Evolutionary conservation across 2,888 invertebrate genomes (phyloP).

Genomic region (Brachypterus glaber): DNA sequence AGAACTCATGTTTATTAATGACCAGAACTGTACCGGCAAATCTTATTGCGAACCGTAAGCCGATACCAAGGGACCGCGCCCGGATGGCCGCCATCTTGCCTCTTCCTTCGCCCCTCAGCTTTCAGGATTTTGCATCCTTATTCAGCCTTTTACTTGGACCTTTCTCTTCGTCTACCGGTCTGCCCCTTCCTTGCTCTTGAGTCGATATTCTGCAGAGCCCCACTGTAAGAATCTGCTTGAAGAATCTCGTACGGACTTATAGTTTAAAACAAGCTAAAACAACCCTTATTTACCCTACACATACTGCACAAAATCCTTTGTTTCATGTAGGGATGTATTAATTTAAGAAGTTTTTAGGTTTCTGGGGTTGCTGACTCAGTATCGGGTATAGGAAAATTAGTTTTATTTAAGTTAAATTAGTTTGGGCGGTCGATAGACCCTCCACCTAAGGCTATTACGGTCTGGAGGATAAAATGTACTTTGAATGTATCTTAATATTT

Average conservation of each 20-base stretch:
- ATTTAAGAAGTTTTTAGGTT: constrained; percentile 1
- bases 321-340: neutral
- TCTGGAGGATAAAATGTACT: too few species aligned
- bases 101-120: constrained; percentile 30
- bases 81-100: constrained; percentile 38
- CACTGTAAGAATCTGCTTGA: constrained; percentile 35
- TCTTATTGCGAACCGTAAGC: constrained; percentile 42
- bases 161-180: constrained; percentile 18
- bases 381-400: neutral
- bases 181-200: constrained; percentile 36
- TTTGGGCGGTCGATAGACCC: constrained; percentile 4
- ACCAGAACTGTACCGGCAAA: constrained; percentile 40
- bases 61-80: constrained; percentile 39
- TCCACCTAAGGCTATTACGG: too few species aligned
- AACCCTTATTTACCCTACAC: neutral
- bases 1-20: constrained; percentile 41
- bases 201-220: constrained; percentile 39
- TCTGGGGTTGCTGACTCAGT: neutral
- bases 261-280: constrained; percentile 14
- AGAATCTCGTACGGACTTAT: constrained; percentile 31
- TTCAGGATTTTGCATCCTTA: constrained; percentile 27
- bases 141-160: neutral
- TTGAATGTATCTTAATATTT: too few species aligned
- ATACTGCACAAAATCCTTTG: neutral
- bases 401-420: constrained; percentile 2